These are phyloP conservation scores for Neosilurus mollespiculum DNA, from an alignment of 2,797 vertebrate species.

Conservation along the genomic window DNA sequence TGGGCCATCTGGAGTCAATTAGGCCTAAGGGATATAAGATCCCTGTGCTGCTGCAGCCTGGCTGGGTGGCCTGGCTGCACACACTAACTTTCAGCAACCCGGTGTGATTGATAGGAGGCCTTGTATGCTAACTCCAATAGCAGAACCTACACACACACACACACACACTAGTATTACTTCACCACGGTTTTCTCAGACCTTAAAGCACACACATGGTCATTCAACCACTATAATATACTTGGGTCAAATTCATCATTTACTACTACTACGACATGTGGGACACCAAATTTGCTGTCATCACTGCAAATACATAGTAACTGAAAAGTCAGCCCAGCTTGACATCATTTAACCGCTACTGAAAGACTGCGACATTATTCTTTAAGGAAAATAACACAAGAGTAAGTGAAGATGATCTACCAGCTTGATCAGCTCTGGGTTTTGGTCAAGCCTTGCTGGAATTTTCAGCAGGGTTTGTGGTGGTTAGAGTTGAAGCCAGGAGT, in stretches of 20 bases:
- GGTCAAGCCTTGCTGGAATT: neutral
- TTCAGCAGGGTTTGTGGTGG: neutral
- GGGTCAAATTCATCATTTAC: neutral
- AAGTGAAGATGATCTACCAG: neutral
- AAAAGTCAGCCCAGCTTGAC: neutral
- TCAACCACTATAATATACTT: neutral
- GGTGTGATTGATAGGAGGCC: conserved; percentile 75
- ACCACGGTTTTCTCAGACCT: conserved; percentile 59
- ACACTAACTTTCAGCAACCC: conserved; percentile 73
- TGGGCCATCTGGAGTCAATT: conserved; percentile 80
- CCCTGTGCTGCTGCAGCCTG: conserved; percentile 73
- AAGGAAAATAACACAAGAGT: neutral
- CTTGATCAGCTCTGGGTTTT: neutral
- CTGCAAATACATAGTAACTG: neutral
- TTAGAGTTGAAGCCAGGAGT: neutral
- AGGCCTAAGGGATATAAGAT: conserved; percentile 75
- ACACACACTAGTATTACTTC: conserved; percentile 48
- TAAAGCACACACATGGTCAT: conserved; percentile 54
- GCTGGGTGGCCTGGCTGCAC: conserved; percentile 74
- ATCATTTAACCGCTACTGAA: neutral
- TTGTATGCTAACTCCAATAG: conserved; percentile 44
- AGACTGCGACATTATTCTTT: neutral
- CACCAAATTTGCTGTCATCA: conserved; percentile 1
- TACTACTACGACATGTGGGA: neutral
- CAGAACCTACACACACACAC: conserved; percentile 21